Evolutionary conservation across 2,797 vertebrate species (phyloP), one percentile per base, ranked within the genome.

Genomic region (Lithobates pipiens): DNA sequence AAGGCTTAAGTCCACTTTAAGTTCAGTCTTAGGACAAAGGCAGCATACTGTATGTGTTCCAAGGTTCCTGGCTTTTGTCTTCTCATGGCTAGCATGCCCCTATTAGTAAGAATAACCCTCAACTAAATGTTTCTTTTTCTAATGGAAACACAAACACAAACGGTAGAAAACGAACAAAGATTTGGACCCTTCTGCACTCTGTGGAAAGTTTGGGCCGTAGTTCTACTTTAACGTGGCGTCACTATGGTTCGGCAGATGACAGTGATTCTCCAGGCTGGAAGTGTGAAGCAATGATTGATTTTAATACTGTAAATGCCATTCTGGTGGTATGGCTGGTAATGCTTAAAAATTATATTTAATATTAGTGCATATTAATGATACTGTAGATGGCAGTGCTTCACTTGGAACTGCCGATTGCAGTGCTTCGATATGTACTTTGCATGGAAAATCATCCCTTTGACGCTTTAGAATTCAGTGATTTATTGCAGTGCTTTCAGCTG

Each of bases 371-470:
- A 23, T 25, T n/a, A n/a, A 25, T 25, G 23, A 50, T 70, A 34
- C 42, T 44, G 42, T 46, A 69, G 63, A 34, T 50, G 25, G 65
- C 65, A 69, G 68, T 80, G 67, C 67, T 23, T 21, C 3, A 71
- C 44, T 34, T 10, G 44, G 39, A 21, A 25, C 13, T 11, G 44
- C 29, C 50, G 68, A 57, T n/a, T 50, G n/a, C 23, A 72, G 44
- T 39, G 23, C 10, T 36, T 29, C 23, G 23, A 16, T 23, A 61
- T 34, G 18, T 78, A 13, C 34, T 44, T 9, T 50, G n/a, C 10
- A 82, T 82, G 25, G 36, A 57, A 54, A 10, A 34, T 46, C 68
- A 42, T 78, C 21, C 57, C 54, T 29, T 16, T 72, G 46, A 25
- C 61, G 10, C 25, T 63, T 4, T 63, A 65, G 25, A 73, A 72